Evolutionary conservation across 2,113 vertebrate species (phyloP), one percentile per base, ranked within the genome.

Genomic region (Regulus satrapa): DNA sequence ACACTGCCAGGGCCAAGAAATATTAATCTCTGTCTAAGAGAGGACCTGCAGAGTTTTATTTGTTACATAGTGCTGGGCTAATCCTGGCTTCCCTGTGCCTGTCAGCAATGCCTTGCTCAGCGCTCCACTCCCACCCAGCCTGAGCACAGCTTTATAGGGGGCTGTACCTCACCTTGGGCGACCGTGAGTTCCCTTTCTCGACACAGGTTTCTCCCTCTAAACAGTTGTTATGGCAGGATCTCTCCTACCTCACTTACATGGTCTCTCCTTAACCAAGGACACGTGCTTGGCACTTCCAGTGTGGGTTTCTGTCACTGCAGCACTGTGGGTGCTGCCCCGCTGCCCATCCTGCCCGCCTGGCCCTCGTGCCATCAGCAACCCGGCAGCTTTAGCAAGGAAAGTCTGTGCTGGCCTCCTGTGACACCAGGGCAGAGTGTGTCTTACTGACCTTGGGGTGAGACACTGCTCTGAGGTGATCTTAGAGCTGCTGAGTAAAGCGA

Each of bases 401-500:
- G 24, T 25, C 52, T 66, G 3, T 58, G 32, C 75, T 85, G 82
- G 38, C 49, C 66, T 36, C 62, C 46, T 62, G 29, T 62, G 71
- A 10, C 40, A 34, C 29, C 4, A 3, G 8, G 18, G 16, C 48
- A 66, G n/a, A 43, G 55, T 7, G 8, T 16, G 28, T 61, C 32
- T 43, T 18, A 2, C 12, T 76, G 49, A 21, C 18, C 64, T 76
- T 41, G 29, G 41, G n/a, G 14, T 32, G 58, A 24, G n/a, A 5
- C 3, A 1, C 7, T 56, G 18, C 67, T 73, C 19, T 14, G 41
- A 84, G 67, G 20, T 73, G 54, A 7, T 58, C 34, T 59, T 86
- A 86, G 88, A 94, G 91, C 83, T 97, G 95, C 86, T 95, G 83
- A 95, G 77, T 95, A 91, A 94, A 4, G 7, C 32, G 55, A 5